Evolutionary conservation across 2,888 invertebrate species (phyloP), one percentile per base, ranked within the genome.

Genomic region (Idaea aversata): DNA sequence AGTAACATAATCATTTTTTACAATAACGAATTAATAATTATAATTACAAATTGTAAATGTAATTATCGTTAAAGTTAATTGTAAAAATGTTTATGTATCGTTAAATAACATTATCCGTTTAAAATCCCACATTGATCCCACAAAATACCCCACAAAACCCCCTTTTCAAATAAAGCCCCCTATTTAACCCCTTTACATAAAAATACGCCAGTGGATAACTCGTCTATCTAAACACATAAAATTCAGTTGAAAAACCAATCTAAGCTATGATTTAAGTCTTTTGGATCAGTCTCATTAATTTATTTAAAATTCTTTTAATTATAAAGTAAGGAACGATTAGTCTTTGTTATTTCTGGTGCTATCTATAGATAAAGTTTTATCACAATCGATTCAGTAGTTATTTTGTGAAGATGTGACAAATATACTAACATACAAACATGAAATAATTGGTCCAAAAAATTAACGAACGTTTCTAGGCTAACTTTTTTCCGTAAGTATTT

Each of bases 101-200:
- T 64, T 64, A 47, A 36, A 57, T 58, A n/a, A 63, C 38, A 57
- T 66, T 65, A 62, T 36, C 47, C 47, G 13, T 13, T 47, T 15
- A 59, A 57, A 59, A 63, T 6, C 64, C 68, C 68, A 67, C 65
- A 70, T 62, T 61, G 57, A 67, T 36, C 69, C 69, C 70, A 72
- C 72, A 69, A 59, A 13, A 47, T 38, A 57, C 59, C 57, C 67
- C 62, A 64, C 36, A 59, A 13, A 47, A 58, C 57, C 59, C 57
- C 67, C 62, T 62, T 36, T 34, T 61, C 60, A 62, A 7, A 57
- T 59, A 36, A n/a, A 38, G 63, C 25, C 61, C 38, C 16, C 63
- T 65, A 64, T 64, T 59, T 57, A 15, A 58, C 57, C 59, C 63
- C 61, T 38, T 47, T 57, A 58, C 59, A 38, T 63, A 60, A 13